These are phyloP conservation scores for Drosophila neocordata DNA, from an alignment of 1,140 invertebrate genomes.

Conservation along the genomic window DNA sequence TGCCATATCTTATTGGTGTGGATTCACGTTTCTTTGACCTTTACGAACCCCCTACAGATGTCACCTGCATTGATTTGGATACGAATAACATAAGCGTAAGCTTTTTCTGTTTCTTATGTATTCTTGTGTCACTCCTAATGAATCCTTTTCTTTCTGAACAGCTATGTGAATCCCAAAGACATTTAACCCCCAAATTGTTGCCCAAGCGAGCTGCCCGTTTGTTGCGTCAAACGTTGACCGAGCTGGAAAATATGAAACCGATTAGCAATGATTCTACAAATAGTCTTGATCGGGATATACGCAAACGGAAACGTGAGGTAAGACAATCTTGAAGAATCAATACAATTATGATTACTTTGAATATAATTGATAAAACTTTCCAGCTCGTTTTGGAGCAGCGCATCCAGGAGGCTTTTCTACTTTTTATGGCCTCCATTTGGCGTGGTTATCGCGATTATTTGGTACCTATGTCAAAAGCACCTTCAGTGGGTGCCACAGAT, in stretches of 20 bases:
- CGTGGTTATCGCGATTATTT: slow-evolving; percentile 96
- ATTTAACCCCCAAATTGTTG: slow-evolving; percentile 92
- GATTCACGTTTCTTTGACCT: slow-evolving; percentile 99
- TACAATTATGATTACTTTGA: too few species aligned
- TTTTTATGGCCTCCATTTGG: slow-evolving; percentile 97
- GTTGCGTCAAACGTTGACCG: slow-evolving; percentile 89
- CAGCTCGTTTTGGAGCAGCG: slow-evolving; percentile 92
- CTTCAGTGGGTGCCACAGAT: slow-evolving; percentile 96
- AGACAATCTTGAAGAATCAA: neutral
- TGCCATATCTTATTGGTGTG: slow-evolving; percentile 98
- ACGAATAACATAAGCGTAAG: slow-evolving; percentile 95
- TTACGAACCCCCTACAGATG: slow-evolving; percentile 97
- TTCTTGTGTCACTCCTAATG: neutral
- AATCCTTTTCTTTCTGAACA: slow-evolving; percentile 71
- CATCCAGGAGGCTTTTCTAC: slow-evolving; percentile 98
- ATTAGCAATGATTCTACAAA: slow-evolving; percentile 84
- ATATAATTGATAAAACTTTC: neutral
- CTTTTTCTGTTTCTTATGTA: slow-evolving; percentile 7
- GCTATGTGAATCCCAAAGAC: slow-evolving; percentile 94
- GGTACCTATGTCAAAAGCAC: slow-evolving; percentile 96
- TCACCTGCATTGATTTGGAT: slow-evolving; percentile 98
- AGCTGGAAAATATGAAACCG: slow-evolving; percentile 84
- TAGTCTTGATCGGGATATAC: slow-evolving; percentile 85
- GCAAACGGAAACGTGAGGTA: slow-evolving; percentile 85
- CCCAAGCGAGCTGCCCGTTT: slow-evolving; percentile 94